These are phyloP conservation scores for Meloidogyne exigua DNA, from an alignment of 1,140 invertebrate genomes.

Conservation along the genomic window DNA sequence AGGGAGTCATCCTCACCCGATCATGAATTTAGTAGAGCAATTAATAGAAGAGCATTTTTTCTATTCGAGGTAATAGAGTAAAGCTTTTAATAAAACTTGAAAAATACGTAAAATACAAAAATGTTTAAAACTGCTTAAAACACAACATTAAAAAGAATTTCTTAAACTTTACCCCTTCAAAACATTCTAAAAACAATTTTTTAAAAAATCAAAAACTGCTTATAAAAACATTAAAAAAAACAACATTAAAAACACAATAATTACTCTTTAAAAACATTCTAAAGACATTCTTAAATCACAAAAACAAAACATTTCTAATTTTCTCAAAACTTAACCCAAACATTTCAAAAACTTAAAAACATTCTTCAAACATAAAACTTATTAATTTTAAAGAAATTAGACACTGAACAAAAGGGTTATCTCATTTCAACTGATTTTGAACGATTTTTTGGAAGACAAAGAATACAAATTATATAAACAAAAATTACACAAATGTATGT, in stretches of 20 bases:
- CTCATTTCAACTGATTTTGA: constrained; percentile 33
- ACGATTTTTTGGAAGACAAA: constrained; percentile 18
- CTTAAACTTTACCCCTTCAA: background rate
- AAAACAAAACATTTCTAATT: background rate
- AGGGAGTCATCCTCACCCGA: background rate
- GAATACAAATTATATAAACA: constrained; percentile 8
- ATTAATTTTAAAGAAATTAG: constrained; percentile 32
- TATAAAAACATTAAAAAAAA: no score
- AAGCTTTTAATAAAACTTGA: background rate
- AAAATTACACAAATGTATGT: no score
- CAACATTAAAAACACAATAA: no score
- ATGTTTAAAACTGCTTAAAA: no score
- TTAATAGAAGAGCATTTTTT: background rate
- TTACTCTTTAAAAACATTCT: no score
- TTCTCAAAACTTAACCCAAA: background rate
- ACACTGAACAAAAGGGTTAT: constrained; percentile 26
- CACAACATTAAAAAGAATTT: background rate
- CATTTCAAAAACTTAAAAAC: background rate
- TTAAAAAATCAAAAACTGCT: no score
- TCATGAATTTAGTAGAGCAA: background rate
- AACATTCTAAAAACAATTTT: constrained; percentile 14
- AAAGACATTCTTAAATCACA: background rate
- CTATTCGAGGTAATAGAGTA: constrained; percentile 8
- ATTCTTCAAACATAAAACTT: no score
- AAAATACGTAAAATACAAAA: no score